Percentiles rank a stretch among this genome's conserved stretches.
Conservation (phyloP, 2,113 vertebrate species). For the Cryptomyrus ogoouensis region DNA sequence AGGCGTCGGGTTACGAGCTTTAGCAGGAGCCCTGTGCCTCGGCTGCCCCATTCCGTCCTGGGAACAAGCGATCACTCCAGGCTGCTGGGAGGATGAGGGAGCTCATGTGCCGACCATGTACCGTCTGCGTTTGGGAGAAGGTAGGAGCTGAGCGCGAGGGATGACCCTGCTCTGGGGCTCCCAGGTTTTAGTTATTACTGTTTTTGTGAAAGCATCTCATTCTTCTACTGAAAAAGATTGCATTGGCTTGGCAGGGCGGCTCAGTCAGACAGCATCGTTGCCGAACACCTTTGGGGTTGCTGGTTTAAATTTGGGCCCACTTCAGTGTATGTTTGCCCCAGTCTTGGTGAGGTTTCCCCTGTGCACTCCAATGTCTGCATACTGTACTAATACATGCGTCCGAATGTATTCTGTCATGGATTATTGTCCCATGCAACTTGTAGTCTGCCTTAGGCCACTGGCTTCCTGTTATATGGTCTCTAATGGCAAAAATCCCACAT, state of each 20-base stretch:
- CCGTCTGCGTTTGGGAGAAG: slow-evolving; percentile 65
- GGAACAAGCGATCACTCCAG: neutral
- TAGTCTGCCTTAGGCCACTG: neutral
- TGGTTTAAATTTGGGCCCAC: neutral
- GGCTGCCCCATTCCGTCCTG: neutral
- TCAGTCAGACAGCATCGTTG: neutral
- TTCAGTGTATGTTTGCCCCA: neutral
- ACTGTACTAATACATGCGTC: neutral
- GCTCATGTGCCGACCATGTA: slow-evolving; percentile 58
- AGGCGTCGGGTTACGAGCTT: slow-evolving; percentile 51
- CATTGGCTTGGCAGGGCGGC: neutral
- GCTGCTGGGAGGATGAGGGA: slow-evolving; percentile 56
- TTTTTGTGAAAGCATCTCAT: neutral
- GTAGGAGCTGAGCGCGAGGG: slow-evolving; percentile 42
- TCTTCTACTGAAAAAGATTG: neutral
- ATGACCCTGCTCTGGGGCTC: neutral
- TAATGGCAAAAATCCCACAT: neutral
- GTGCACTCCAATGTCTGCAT: neutral
- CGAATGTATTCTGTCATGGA: neutral
- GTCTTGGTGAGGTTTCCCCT: neutral
- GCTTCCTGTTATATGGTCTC: neutral
- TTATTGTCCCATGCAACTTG: neutral
- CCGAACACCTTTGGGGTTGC: neutral
- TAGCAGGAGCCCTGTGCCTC: slow-evolving; percentile 16
- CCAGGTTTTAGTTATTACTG: neutral